phyloP scores from a whole-genome alignment of 2,888 invertebrate species.

The Trachelus troglodyta region DNA sequence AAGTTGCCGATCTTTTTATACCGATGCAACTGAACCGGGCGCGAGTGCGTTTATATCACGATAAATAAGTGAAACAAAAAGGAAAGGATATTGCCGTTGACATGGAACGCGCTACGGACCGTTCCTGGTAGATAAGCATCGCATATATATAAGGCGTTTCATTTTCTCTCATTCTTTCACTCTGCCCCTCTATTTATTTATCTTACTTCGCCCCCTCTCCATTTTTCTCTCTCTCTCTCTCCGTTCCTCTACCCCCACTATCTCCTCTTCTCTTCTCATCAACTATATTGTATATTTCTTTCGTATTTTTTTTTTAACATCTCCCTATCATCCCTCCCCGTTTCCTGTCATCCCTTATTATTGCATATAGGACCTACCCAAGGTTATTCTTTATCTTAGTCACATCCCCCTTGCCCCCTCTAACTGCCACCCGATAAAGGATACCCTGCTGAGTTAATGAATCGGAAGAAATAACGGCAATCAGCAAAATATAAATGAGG shows the following conservation, averaged over 20 bases:
- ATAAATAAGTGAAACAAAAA: constrained; percentile 44
- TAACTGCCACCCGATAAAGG: background rate
- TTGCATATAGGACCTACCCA: background rate
- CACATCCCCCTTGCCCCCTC: background rate
- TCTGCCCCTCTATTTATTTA: constrained; percentile 12
- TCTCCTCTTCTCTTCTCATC: background rate
- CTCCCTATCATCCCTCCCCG: background rate
- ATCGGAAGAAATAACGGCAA: constrained; percentile 63
- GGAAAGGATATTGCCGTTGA: constrained; percentile 43
- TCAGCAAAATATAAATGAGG: constrained; percentile 64
- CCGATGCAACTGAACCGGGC: constrained; percentile 5
- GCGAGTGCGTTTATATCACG: constrained; percentile 28
- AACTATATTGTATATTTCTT: background rate
- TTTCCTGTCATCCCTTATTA: background rate
- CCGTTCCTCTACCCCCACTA: constrained; percentile 4
- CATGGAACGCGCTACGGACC: constrained; percentile 33
- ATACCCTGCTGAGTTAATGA: constrained; percentile 24
- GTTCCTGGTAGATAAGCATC: constrained; percentile 37
- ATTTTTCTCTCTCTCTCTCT: background rate
- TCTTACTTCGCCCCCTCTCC: background rate
- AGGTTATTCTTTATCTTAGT: background rate
- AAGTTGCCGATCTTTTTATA: constrained; percentile 1
- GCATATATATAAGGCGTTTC: constrained; percentile 32
- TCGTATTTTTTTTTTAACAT: background rate
- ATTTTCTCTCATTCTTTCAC: constrained; percentile 14